A percentile compares a stretch with the other conserved stretches of the same genome.
These are phyloP conservation scores for Takifugu rubripes DNA, from an alignment of 2,797 vertebrate genomes.

Conservation along the genomic window DNA sequence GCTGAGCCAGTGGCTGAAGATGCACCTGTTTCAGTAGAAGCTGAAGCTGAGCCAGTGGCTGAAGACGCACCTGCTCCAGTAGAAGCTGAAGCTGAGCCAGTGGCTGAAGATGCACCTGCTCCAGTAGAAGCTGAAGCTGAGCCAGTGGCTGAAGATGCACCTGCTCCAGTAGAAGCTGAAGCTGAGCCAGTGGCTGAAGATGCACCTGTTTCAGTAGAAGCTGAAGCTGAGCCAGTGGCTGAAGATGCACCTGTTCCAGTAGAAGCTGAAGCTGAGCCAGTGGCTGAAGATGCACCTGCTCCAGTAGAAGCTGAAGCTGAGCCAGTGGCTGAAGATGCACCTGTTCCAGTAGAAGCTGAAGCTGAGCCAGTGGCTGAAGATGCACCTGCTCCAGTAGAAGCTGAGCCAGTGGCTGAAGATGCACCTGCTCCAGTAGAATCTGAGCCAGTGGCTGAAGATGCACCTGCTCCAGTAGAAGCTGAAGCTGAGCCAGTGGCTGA, in stretches of 20 bases:
- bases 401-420: not conserved
- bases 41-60: not conserved
- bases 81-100: not conserved
- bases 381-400: constrained; percentile 1
- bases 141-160: constrained; percentile 14
- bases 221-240: not conserved
- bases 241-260: constrained; percentile 8
- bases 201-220: constrained; percentile 1
- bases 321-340: constrained; percentile 10
- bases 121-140: not conserved
- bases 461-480: constrained; percentile 2
- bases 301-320: constrained; percentile 1
- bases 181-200: constrained; percentile 2
- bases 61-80: constrained; percentile 6
- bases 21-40: not conserved
- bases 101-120: not conserved
- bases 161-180: not conserved
- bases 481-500: not conserved
- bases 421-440: constrained; percentile 6
- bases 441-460: constrained; percentile 1
- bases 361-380: constrained; percentile 2
- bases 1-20: constrained; percentile 1
- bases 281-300: constrained; percentile 2
- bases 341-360: not conserved
- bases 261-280: not conserved